Conservation (phyloP, 2,888 invertebrate genomes). For the Lacanobia oleracea region DNA sequence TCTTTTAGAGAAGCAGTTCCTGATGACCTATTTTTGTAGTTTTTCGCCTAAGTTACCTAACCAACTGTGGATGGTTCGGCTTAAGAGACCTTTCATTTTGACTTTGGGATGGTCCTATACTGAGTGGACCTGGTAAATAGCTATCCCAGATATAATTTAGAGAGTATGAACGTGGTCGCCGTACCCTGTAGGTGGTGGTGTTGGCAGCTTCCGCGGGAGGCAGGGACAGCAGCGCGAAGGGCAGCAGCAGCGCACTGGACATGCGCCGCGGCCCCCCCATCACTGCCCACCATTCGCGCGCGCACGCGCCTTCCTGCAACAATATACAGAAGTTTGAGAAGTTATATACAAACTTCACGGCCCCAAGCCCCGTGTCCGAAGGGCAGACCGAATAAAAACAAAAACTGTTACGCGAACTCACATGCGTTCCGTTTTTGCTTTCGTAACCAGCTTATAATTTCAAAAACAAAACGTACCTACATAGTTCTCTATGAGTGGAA, state of each 20-base stretch:
- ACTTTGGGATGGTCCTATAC: too few relatives aligned
- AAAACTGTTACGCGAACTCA: not conserved
- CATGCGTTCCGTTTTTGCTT: too few relatives aligned
- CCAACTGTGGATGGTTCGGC: too few relatives aligned
- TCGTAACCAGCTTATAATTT: too few relatives aligned
- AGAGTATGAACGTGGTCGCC: not conserved
- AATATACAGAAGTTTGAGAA: slow-evolving; percentile 33
- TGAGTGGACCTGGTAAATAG: too few relatives aligned
- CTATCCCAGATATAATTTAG: too few relatives aligned
- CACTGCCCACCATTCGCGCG: slow-evolving; percentile 86
- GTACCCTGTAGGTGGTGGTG: slow-evolving; percentile 83
- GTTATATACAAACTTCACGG: not conserved
- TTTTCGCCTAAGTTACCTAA: too few relatives aligned
- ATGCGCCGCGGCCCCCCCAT: slow-evolving; percentile 90
- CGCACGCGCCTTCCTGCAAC: slow-evolving; percentile 76
- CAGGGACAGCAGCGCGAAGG: slow-evolving; percentile 85
- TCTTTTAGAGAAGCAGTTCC: too few relatives aligned
- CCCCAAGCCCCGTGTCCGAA: not conserved
- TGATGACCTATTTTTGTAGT: too few relatives aligned
- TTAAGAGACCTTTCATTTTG: too few relatives aligned
- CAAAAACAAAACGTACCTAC: too few relatives aligned
- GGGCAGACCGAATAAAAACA: not conserved
- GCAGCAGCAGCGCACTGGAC: slow-evolving; percentile 89
- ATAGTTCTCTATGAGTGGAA: not conserved
- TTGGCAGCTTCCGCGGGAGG: slow-evolving; percentile 83